Evolutionary conservation across 2,797 vertebrate genomes (phyloP), one percentile per base, ranked within the genome.

Genomic region (Hippopotamyrus pictus): DNA sequence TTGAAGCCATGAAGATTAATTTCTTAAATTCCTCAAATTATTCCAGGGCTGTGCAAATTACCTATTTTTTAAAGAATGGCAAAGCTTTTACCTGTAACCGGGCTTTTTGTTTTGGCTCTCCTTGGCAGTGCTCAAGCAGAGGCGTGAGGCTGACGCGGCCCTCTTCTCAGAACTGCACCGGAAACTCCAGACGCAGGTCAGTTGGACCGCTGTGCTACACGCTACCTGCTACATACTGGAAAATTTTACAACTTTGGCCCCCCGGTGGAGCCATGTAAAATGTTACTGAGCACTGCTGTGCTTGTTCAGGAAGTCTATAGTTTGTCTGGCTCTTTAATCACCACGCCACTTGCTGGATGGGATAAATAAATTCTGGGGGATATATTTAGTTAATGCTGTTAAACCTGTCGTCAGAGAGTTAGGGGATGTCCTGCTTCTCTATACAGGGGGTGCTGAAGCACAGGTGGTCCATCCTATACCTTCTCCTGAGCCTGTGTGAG

Each of bases 401-500:
- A 17, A 82, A 82, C 9, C 41, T 62, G 51, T 57, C 29, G 33
- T 22, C 9, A n/a, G 44, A 51, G 19, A 25, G 17, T 73, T 29
- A 33, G n/a, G 37, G 9, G 6, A 22, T 88, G 3, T 90, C 83
- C 86, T 89, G 3, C 87, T 92, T 92, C 46, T 51, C 86, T 92
- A 33, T 65, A 89, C 94, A 99, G 99, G 97, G 97, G 17, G 93
- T 99, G 90, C 94, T 99, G 93, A 99, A 99, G 94, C 98, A 99
- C 92, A 97, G 97, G 93, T 99, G 99, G 99, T 97, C 98, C 86
- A 95, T 99, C 88, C 97, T 99, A 91, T 99, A 99, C 95, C 95
- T 99, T 95, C 93, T 99, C 93, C 97, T 99, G 89, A 99, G 97
- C 93, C 98, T 99, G 89, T 98, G 97, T 92, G 99, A 99, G 94